Evolutionary conservation across 2,888 invertebrate genomes (phyloP), one percentile per base, ranked within the genome.

Genomic region (Diarsia rubi): DNA sequence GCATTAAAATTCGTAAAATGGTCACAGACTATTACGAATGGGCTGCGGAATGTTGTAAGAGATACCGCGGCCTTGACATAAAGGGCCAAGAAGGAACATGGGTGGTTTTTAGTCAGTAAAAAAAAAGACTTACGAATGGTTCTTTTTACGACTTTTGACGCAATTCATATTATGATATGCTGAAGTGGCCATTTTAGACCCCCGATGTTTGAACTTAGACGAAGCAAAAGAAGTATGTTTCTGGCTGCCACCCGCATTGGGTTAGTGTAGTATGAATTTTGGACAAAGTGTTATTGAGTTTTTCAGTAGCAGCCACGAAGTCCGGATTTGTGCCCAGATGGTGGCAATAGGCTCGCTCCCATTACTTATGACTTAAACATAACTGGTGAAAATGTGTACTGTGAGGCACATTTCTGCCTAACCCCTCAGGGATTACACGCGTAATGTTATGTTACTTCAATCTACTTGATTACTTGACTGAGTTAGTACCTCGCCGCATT

Each of bases 401-500:
- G 27, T 16, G 16, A 57, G 54, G 12, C 12, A n/a, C 14, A 54
- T 6, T 16, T 16, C 27, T 57, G 19, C 8, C 57, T 27, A 57
- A 57, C 16, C 9, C 42, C n/a, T 62, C 3, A 3, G 14, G 42
- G 3, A 42, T n/a, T 62, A n/a, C 37, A 37, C 0, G 21, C 21
- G 21, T 60, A 60, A 21, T 31, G 21, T n/a, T 42, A 62, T 16
- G 62, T 24, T 37, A 19, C 49, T 75, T 45, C n/a, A 59, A 75
- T 75, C 49, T 27, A 75, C 45, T 63, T 79, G 62, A 60, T 64
- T 42, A 60, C 27, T 67, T 81, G 54, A 49, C 65, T 60, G 49
- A 69, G 24, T 78, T 62, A 47, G 19, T 47, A 37, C 54, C 47
- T 57, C 24, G 31, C 47, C 60, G 3, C 42, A 6, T 44, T 54